These are phyloP conservation scores for Neoseiulus cucumeris DNA, from an alignment of 1,140 invertebrate genomes.

Conservation along the genomic window DNA sequence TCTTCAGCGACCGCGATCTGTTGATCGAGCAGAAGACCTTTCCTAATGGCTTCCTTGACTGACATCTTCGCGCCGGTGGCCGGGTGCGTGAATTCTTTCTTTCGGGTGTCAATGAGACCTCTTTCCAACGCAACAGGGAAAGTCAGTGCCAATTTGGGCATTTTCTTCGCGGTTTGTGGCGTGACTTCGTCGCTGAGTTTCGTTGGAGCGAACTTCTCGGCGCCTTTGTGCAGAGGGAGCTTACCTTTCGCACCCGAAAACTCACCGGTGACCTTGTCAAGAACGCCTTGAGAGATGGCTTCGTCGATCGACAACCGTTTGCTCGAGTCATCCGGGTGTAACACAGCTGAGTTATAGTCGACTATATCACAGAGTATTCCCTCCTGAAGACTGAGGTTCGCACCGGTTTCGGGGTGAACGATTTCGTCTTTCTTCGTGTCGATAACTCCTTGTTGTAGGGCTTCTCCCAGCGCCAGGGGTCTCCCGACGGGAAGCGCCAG, in stretches of 20 bases:
- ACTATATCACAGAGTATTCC: constrained; percentile 68
- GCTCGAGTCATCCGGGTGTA: constrained; percentile 34
- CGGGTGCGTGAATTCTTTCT: constrained; percentile 49
- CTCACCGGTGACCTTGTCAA: constrained; percentile 48
- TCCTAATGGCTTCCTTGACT: constrained; percentile 51
- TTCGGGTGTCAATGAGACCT: constrained; percentile 48
- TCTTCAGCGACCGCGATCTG: constrained; percentile 45
- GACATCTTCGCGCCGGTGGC: constrained; percentile 44
- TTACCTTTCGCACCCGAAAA: constrained; percentile 26
- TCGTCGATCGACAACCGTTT: constrained; percentile 47
- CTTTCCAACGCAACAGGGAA: constrained; percentile 57
- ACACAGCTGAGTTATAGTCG: constrained; percentile 45
- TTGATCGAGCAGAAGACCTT: constrained; percentile 57
- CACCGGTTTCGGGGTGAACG: constrained; percentile 70
- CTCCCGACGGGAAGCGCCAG: constrained; percentile 55
- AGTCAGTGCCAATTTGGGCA: constrained; percentile 44
- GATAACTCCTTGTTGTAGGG: constrained; percentile 58
- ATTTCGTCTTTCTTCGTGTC: constrained; percentile 54
- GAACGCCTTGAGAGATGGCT: constrained; percentile 51
- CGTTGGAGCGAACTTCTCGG: constrained; percentile 40
- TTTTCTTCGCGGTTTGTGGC: constrained; percentile 33
- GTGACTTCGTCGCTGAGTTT: constrained; percentile 32
- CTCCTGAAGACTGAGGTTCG: constrained; percentile 47
- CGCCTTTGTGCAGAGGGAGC: constrained; percentile 35
- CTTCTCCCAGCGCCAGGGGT: constrained; percentile 54